Base-by-base conservation (phyloP, 1,140 invertebrate species). In the Drosophila rufa region DNA sequence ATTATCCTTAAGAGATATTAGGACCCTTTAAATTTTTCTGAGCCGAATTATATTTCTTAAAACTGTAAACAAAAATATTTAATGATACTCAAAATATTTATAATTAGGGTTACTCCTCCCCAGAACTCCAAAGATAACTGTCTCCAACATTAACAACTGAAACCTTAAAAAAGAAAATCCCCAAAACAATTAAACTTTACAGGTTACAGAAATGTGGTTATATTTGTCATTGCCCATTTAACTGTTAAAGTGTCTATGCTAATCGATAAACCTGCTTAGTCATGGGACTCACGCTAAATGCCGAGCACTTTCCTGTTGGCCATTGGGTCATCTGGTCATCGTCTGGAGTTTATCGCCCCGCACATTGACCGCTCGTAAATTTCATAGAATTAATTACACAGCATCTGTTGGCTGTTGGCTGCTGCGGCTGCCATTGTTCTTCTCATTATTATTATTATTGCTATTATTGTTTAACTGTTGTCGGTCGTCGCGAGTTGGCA, bases 391-490 rank as follows among this genome's bases (percentile, higher is more conserved):
- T 81, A 85, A 85, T 85, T 85, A 66, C 51, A 68, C 51, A 68
- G 73, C 56, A 65, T 66, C 64, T 73, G 51, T 61, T 75, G 19
- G 40, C 22, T 22, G 46, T 48, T 46, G 64, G 53, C 38, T 56
- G 61, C 48, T 45, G 45, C 17, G 30, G 43, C 38, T 56, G 50
- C 30, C 19, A 43, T 40, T 77, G 38, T 27, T 71, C 30, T 69
- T 42, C 15, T 22, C 57, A n/a, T 58, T 48, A 56, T 36, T 58
- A 45, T 75, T 65, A 22, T 59, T 82, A 57, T 76, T 87, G 66
- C 73, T 79, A 62, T 76, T 79, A 86, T 75, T 79, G 82, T 85
- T 77, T 71, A 80, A 81, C 75, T 85, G 65, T 86, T 82, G 69
- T 51, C 64, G 46, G 51, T 57, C 50, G 59, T 45, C 50, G 62